A percentile compares a stretch with the other conserved stretches of the same genome.
Evolutionary conservation across 2,113 vertebrate genomes (phyloP).

Genomic region (Chloropsis cyanopogon): DNA sequence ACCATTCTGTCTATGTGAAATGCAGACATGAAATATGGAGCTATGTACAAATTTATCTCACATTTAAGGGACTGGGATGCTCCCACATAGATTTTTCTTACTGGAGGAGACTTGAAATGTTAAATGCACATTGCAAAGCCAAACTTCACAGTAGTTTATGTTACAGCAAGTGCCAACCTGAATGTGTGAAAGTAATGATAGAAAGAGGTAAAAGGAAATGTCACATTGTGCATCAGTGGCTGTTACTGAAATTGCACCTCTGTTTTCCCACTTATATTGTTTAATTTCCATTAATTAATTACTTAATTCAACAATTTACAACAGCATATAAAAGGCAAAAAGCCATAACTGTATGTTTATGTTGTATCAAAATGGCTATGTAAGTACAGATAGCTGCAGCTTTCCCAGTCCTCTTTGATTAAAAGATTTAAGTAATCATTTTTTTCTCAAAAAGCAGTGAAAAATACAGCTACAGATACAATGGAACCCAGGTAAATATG

Average conservation of each 20-base stretch:
- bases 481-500: not conserved
- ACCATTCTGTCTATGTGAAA: not conserved
- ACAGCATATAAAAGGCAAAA: not conserved
- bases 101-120: constrained; percentile 39
- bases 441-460: not conserved
- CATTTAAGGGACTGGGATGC: constrained; percentile 7
- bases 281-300: not conserved
- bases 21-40: not conserved
- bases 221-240: not conserved
- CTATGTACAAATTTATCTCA: constrained; percentile 34
- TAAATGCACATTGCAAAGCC: constrained; percentile 46
- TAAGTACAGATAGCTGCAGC: not conserved
- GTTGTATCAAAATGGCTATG: not conserved
- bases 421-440: not conserved
- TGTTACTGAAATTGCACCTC: not conserved
- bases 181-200: constrained; percentile 44
- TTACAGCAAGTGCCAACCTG: not conserved
- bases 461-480: not conserved
- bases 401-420: not conserved
- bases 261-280: not conserved
- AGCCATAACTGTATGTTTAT: not conserved
- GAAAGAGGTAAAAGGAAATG: constrained; percentile 12
- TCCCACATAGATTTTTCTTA: constrained; percentile 12
- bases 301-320: not conserved
- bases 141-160: constrained; percentile 18